Percentiles rank a stretch among this genome's conserved stretches.
These are phyloP conservation scores for Standfussiana lucernea DNA, from an alignment of 2,888 invertebrate genomes.

Conservation along the genomic window DNA sequence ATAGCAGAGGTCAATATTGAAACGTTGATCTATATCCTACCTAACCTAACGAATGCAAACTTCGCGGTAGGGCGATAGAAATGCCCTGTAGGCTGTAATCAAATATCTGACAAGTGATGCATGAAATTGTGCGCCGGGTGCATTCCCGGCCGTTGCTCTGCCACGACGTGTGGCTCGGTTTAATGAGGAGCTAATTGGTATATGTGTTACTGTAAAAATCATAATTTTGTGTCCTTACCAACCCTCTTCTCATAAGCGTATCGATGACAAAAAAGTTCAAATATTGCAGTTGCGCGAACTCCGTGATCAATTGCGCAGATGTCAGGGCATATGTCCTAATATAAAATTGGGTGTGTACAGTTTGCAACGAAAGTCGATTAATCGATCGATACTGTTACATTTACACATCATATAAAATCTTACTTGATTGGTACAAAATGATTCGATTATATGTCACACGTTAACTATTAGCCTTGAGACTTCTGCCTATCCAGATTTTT, in stretches of 20 bases:
- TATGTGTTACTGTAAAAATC: conserved; percentile 23
- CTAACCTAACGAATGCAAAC: conserved; percentile 38
- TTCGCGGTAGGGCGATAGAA: conserved; percentile 74
- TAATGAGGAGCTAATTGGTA: conserved; percentile 63
- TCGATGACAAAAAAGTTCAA: not conserved
- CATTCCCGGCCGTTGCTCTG: conserved; percentile 80
- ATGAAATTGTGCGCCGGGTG: conserved; percentile 83
- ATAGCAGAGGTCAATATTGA: conserved; percentile 11
- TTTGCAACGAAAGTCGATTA: not conserved
- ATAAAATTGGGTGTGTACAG: not conserved
- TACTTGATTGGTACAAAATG: not conserved
- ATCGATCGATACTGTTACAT: not conserved
- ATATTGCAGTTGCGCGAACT: not conserved
- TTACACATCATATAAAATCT: not conserved
- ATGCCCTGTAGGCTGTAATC: conserved; percentile 76
- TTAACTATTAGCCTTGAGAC: not conserved
- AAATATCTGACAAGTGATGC: conserved; percentile 87
- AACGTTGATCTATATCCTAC: conserved; percentile 14
- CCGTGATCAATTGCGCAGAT: not conserved
- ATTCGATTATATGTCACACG: not conserved
- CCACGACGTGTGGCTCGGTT: conserved; percentile 71
- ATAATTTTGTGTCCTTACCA: not conserved
- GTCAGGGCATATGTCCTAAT: not conserved
- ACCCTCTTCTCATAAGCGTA: not conserved
- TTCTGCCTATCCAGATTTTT: not conserved